Conservation (phyloP, 2,113 vertebrate genomes). For the Alethe castanea region DNA sequence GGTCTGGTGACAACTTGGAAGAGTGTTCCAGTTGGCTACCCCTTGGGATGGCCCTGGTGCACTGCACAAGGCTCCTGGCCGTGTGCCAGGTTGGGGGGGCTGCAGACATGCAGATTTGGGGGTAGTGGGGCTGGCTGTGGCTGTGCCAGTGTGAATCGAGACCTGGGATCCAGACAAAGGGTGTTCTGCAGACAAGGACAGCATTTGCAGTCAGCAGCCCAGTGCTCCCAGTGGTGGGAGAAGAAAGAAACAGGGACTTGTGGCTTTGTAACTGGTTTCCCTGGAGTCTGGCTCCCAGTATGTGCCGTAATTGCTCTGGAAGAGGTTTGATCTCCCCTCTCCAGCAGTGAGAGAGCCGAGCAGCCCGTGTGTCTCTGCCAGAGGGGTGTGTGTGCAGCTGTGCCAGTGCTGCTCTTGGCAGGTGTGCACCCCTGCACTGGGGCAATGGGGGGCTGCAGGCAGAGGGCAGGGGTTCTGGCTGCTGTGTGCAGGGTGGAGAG, state of each 20-base stretch:
- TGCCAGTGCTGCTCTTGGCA: background rate
- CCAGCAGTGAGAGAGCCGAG: background rate
- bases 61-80: background rate
- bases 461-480: background rate
- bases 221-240: background rate
- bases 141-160: background rate
- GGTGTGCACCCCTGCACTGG: background rate
- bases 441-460: background rate
- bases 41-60: background rate
- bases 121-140: background rate
- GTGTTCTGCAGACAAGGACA: fast-evolving
- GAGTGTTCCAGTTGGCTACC: background rate
- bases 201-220: background rate
- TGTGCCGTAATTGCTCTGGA: background rate
- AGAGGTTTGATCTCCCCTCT: background rate
- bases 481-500: background rate
- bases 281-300: background rate
- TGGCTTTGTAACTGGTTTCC: background rate
- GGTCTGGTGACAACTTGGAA: background rate
- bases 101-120: background rate
- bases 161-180: background rate
- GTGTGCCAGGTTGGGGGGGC: background rate
- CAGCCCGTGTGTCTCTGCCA: fast-evolving
- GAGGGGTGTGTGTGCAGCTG: fast-evolving
- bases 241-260: background rate